A percentile compares a stretch with the other conserved stretches of the same genome.
Conservation (phyloP, 2,113 vertebrate genomes). For the Myotis davidii region DNA sequence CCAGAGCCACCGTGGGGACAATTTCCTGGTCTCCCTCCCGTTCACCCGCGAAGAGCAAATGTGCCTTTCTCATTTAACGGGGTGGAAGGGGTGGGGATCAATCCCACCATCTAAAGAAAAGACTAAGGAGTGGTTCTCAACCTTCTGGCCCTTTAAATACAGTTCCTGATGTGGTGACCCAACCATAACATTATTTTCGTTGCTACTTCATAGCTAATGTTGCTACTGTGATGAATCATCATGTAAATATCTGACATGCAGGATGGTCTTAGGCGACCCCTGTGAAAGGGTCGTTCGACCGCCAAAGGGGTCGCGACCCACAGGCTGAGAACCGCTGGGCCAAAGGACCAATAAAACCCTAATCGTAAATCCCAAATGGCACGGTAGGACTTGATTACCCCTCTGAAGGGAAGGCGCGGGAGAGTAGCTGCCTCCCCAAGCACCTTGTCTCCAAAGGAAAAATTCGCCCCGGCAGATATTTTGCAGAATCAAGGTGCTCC, state of each 20-base stretch:
- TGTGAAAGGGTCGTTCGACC: too few relatives aligned
- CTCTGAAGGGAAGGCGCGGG: background rate
- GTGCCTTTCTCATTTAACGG: background rate
- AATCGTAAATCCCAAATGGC: background rate
- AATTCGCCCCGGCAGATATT: background rate
- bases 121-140: background rate
- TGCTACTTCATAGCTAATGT: too few relatives aligned
- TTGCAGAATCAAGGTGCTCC: slow-evolving; percentile 51
- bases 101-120: background rate
- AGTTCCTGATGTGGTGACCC: too few relatives aligned
- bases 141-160: too few relatives aligned
- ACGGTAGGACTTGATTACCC: background rate
- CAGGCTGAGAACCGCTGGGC: too few relatives aligned
- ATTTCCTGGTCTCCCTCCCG: background rate
- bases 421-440: background rate
- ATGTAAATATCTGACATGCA: too few relatives aligned
- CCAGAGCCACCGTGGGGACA: background rate
- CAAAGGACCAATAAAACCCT: background rate
- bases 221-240: too few relatives aligned
- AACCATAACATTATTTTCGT: too few relatives aligned
- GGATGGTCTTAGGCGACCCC: too few relatives aligned
- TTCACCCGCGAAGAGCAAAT: background rate
- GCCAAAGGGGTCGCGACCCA: too few relatives aligned
- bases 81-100: background rate
- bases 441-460: background rate